Evolutionary conservation across 37 sponge, comb jelly and placozoan genomes (phyloP).

Genomic region (Beroe ovata): DNA sequence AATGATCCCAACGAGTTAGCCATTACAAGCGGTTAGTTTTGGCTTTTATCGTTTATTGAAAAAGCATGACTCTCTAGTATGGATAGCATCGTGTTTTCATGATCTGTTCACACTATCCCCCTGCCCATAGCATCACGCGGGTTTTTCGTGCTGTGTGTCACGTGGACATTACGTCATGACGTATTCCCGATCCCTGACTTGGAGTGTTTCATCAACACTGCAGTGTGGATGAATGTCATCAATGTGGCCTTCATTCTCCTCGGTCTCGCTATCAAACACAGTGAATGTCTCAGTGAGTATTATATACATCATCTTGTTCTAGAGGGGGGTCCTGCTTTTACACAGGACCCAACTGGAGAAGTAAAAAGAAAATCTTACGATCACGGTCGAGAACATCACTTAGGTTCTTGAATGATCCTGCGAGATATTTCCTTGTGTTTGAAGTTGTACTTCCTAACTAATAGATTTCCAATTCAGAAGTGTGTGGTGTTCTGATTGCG

Average conservation of each 20-base stretch:
- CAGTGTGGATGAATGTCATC: not conserved
- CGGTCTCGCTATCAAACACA: not conserved
- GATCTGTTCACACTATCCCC: not conserved
- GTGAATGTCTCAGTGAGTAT: not conserved
- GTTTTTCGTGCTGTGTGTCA: not conserved
- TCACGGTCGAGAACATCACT: not conserved
- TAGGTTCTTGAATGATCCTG: not conserved
- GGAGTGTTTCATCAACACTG: constrained; percentile 27
- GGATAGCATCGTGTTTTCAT: not conserved
- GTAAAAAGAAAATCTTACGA: constrained; percentile 21
- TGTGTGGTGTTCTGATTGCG: not conserved
- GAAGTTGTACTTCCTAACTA: no score
- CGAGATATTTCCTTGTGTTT: constrained; percentile 25
- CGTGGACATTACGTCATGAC: not conserved
- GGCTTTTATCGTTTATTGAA: not conserved
- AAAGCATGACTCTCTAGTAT: not conserved
- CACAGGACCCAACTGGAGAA: constrained; percentile 9
- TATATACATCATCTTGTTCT: not conserved
- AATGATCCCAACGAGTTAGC: not conserved
- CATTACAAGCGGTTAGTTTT: not conserved
- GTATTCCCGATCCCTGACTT: not conserved
- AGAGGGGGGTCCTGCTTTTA: not conserved
- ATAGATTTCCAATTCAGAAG: no score
- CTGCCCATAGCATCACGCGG: constrained; percentile 8
- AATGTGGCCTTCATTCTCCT: not conserved